These are phyloP conservation scores for Poeciliopsis infans DNA, from an alignment of 2,797 vertebrate species.

Conservation along the genomic window DNA sequence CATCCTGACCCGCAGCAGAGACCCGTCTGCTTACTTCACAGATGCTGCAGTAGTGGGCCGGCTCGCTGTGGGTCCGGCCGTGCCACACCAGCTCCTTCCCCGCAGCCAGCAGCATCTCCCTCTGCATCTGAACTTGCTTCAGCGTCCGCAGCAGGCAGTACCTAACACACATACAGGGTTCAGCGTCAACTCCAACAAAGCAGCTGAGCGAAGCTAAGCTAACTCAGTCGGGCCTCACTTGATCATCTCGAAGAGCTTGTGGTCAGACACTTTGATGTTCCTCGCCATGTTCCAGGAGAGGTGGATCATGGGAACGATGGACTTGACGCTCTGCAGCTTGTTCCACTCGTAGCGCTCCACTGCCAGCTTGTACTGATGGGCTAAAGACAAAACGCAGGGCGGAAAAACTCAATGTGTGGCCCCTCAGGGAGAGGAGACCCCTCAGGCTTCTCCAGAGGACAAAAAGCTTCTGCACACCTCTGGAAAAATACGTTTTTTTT, in stretches of 20 bases:
- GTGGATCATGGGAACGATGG: slow-evolving; percentile 98
- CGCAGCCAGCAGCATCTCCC: slow-evolving; percentile 88
- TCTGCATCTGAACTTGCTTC: slow-evolving; percentile 96
- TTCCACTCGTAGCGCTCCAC: slow-evolving; percentile 99
- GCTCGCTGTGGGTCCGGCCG: slow-evolving; percentile 91
- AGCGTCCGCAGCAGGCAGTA: slow-evolving; percentile 96
- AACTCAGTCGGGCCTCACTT: slow-evolving; percentile 83
- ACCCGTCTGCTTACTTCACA: slow-evolving; percentile 87
- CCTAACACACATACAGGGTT: slow-evolving; percentile 62
- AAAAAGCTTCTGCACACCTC: background rate
- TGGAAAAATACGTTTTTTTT: background rate
- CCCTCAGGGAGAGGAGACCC: background rate
- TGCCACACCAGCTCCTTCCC: slow-evolving; percentile 84
- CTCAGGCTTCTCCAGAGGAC: background rate
- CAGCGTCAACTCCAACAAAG: background rate
- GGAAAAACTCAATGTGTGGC: too few species aligned
- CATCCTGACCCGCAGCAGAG: background rate
- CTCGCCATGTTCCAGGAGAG: slow-evolving; percentile 99
- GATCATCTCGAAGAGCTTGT: slow-evolving; percentile 99
- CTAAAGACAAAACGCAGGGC: slow-evolving; percentile 57
- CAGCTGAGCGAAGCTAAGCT: background rate
- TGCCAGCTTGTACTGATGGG: slow-evolving; percentile 95
- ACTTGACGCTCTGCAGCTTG: slow-evolving; percentile 97
- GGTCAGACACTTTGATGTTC: slow-evolving; percentile 99
- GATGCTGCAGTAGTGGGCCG: slow-evolving; percentile 98